Evolutionary conservation across 2,888 invertebrate genomes (phyloP).

Genomic region (Frankliniella intonsa): DNA sequence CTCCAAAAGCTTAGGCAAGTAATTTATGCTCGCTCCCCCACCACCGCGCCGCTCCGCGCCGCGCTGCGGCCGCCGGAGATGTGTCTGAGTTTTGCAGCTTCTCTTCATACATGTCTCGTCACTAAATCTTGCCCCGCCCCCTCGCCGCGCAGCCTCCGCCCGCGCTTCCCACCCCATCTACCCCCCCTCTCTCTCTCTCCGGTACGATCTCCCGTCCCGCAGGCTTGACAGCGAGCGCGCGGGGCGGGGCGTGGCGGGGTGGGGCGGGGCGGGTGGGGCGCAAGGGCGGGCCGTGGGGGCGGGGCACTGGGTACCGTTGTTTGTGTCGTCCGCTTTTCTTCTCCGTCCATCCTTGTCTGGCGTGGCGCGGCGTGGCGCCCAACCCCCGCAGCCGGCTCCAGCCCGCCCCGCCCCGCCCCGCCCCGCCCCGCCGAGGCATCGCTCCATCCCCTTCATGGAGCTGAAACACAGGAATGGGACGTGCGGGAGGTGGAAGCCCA

Average conservation of each 20-base stretch:
- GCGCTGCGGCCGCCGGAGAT: constrained; percentile 10
- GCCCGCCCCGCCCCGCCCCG: neutral
- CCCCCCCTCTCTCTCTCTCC: neutral
- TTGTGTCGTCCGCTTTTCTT: constrained; percentile 26
- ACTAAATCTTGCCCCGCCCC: constrained; percentile 19
- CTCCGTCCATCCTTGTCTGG: constrained; percentile 23
- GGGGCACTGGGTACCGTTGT: constrained; percentile 18
- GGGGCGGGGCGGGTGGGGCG: neutral
- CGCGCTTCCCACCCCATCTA: neutral
- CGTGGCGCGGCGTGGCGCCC: neutral
- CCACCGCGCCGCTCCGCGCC: neutral
- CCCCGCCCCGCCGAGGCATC: neutral
- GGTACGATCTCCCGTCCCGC: constrained; percentile 3
- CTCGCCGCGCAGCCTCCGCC: neutral
- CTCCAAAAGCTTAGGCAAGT: constrained; percentile 20
- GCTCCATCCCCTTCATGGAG: constrained; percentile 20
- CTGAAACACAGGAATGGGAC: constrained; percentile 26
- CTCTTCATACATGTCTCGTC: constrained; percentile 26
- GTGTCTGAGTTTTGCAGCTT: constrained; percentile 26
- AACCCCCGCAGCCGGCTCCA: neutral
- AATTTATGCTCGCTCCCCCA: constrained; percentile 8
- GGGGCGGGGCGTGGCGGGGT: neutral
- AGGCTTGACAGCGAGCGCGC: constrained; percentile 7
- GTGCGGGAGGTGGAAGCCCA: constrained; percentile 23
- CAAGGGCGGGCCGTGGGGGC: neutral